Conservation (phyloP, 2,113 vertebrate genomes). For the Tylochromis polylepis region DNA sequence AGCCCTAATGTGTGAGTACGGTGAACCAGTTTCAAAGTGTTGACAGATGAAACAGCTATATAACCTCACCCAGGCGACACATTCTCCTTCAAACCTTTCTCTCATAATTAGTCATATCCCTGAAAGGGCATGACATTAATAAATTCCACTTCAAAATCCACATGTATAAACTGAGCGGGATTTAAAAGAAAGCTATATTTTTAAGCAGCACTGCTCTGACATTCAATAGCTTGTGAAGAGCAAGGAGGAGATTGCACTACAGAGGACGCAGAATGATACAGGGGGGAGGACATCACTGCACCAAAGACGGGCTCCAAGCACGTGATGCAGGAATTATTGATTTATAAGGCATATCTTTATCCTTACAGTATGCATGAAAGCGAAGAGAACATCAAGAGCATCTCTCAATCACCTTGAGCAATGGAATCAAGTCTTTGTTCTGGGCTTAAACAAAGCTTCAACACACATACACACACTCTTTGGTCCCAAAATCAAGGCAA, state of each 20-base stretch:
- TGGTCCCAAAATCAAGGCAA: conserved; percentile 46
- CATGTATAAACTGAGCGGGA: conserved; percentile 61
- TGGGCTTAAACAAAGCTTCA: conserved; percentile 38
- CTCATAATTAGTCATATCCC: conserved; percentile 66
- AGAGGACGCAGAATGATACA: conserved; percentile 47
- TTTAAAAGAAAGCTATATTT: conserved; percentile 67
- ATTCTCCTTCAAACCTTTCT: conserved; percentile 65
- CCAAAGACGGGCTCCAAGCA: conserved; percentile 27
- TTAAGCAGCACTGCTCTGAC: conserved; percentile 59
- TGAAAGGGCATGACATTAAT: conserved; percentile 76
- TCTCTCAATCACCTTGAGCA: conserved; percentile 51
- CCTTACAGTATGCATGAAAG: conserved; percentile 61
- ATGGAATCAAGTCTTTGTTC: conserved; percentile 58
- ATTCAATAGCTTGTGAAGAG: conserved; percentile 60
- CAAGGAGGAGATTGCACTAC: conserved; percentile 17
- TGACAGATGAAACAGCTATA: conserved; percentile 60
- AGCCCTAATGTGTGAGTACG: conserved; percentile 21
- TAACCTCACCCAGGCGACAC: conserved; percentile 45
- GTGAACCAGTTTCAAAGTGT: conserved; percentile 58
- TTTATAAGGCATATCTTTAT: conserved; percentile 71
- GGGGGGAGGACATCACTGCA: conserved; percentile 42
- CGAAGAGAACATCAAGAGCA: conserved; percentile 51
- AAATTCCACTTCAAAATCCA: conserved; percentile 70
- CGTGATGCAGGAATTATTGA: conserved; percentile 63
- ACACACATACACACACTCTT: conserved; percentile 28